Conservation (phyloP, 2,888 invertebrate species). For the Eilema griseolum region DNA sequence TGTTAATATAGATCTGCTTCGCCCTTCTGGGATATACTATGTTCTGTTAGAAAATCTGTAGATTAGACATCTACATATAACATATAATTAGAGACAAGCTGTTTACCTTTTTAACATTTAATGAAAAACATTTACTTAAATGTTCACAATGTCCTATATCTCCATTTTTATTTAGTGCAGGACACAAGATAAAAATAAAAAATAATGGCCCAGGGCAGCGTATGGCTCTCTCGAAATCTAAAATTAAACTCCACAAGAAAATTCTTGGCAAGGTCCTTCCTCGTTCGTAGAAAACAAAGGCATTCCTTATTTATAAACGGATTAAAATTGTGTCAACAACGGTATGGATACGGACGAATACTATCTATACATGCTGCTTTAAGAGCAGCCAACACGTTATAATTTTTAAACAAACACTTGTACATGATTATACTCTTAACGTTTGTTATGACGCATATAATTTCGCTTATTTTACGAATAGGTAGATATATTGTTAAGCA, state of each 20-base stretch:
- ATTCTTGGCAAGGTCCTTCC: slow-evolving; percentile 1
- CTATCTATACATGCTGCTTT: neutral
- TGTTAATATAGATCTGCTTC: neutral
- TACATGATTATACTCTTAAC: no score
- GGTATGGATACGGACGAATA: neutral
- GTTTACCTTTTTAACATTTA: neutral
- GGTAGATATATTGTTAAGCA: no score
- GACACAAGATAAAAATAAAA: neutral
- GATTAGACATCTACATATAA: no score
- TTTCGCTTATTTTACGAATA: no score
- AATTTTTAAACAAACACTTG: no score
- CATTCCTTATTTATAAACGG: slow-evolving; percentile 10
- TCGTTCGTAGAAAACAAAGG: slow-evolving; percentile 7
- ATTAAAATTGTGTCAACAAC: slow-evolving; percentile 9
- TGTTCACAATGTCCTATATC: neutral
- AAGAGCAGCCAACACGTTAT: no score
- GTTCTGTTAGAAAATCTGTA: neutral
- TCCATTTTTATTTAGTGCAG: neutral
- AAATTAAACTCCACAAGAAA: neutral
- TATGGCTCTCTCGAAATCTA: neutral
- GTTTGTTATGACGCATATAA: no score
- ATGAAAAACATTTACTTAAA: no score
- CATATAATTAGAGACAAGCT: neutral
- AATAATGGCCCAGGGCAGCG: neutral
- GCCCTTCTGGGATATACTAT: neutral